Base-by-base conservation (phyloP, 2,113 vertebrate species). In the Chlamydotis undulata region DNA sequence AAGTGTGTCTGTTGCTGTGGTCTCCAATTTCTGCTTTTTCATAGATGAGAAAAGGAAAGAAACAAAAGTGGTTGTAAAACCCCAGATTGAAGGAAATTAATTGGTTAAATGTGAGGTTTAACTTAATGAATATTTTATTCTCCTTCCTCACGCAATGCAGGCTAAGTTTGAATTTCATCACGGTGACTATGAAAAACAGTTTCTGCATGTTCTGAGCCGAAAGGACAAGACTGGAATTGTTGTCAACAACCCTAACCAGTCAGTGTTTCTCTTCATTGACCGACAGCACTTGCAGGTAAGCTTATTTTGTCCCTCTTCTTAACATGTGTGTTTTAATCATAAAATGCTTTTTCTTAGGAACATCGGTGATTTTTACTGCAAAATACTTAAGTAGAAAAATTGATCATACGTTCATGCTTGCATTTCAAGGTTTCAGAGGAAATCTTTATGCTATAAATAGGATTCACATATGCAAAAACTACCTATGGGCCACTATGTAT, bases 131-230 rank as follows among this genome's bases (percentile, higher is more conserved):
- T 65, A 19, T 5, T 83, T 57, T 52, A 37, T 68, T 63, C 69
- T 25, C 16, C 49, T 93, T 52, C 23, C 93, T 88, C 60, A 45
- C 91, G 10, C 35, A 22, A n/a, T 29, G 24, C 77, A 99, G 99
- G 99, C 99, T 98, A 99, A 99, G 98, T 99, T 99, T 98, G 99
- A 99, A 96, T 99, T 99, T 99, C 99, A 99, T 98, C 99, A 99
- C 9, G 98, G 99, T 98, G 99, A 99, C 98, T 99, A 99, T 70
- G 99, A 99, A 98, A 99, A 99, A 98, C 99, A 99, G 98, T 99
- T 99, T 99, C 98, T 99, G 98, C 99, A 99, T 83, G 99, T 99
- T 97, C 98, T 99, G 98, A 98, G 99, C 98, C 99, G 99, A 96
- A 99, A 99, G 98, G 99, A 99, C 98, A 99, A 99, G 98, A 99